These are phyloP conservation scores for Hylaea fasciaria DNA, from an alignment of 2,888 invertebrate species.

Conservation along the genomic window DNA sequence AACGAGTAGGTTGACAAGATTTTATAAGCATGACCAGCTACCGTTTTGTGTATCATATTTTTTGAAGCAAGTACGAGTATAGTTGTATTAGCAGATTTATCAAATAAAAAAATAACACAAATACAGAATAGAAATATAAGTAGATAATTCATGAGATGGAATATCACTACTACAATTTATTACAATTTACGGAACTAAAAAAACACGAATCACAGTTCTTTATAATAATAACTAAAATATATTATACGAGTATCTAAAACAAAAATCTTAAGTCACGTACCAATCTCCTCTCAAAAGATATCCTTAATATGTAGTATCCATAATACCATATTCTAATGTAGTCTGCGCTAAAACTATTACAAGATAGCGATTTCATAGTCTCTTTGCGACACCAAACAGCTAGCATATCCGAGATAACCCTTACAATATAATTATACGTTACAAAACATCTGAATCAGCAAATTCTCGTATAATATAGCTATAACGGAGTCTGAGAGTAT, in stretches of 20 bases:
- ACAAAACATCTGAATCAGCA: conserved; percentile 51
- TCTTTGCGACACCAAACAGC: conserved; percentile 18
- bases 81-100: not conserved
- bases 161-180: too few species aligned
- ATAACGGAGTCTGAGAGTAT: conserved; percentile 60
- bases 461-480: conserved; percentile 51
- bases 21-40: conserved; percentile 10
- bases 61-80: not conserved
- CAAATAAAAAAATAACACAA: not conserved
- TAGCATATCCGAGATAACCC: conserved; percentile 22
- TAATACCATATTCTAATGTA: conserved; percentile 14
- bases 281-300: not conserved
- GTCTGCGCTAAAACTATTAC: conserved; percentile 31
- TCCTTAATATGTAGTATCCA: not conserved
- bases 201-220: too few species aligned
- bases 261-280: not conserved
- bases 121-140: too few species aligned
- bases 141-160: too few species aligned
- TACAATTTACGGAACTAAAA: too few species aligned
- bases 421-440: conserved; percentile 41
- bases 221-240: too few species aligned
- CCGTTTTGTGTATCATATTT: not conserved
- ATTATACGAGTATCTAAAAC: not conserved
- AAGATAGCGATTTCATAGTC: conserved; percentile 16
- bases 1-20: conserved; percentile 11